Percentiles rank a stretch among this genome's conserved stretches.
Evolutionary conservation across 2,113 vertebrate species (phyloP).

Genomic region (Macquaria australasica): DNA sequence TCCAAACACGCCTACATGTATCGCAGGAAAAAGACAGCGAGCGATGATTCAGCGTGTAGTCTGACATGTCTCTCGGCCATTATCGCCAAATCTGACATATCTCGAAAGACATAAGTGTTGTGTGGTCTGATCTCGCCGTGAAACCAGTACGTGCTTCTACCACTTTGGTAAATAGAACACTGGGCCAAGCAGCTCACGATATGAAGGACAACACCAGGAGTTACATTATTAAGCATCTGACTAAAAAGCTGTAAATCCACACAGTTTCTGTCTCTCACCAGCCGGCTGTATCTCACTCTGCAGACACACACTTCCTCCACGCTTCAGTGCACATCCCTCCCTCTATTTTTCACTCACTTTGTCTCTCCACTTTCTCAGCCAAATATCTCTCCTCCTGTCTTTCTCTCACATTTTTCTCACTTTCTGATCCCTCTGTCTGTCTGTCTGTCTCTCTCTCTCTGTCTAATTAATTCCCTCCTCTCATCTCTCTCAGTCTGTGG

Average conservation of each 20-base stretch:
- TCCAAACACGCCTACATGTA: background rate
- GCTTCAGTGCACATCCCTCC: slow-evolving; percentile 14
- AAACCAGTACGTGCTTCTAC: background rate
- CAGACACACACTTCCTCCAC: slow-evolving; percentile 42
- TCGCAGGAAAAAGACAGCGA: background rate
- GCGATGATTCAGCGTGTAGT: background rate
- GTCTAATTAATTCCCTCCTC: slow-evolving; percentile 63
- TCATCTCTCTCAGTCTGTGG: slow-evolving; percentile 38
- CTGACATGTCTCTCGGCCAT: background rate
- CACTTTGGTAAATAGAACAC: background rate
- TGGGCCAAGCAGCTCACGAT: background rate
- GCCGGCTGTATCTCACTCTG: slow-evolving; percentile 49
- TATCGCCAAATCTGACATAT: background rate
- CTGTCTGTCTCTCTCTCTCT: background rate
- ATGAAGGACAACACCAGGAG: slow-evolving; percentile 24
- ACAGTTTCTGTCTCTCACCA: slow-evolving; percentile 4
- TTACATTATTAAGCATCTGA: background rate
- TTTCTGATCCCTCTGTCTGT: slow-evolving; percentile 21
- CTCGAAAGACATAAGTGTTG: background rate
- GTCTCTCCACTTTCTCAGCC: slow-evolving; percentile 12
- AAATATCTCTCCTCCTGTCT: slow-evolving; percentile 11
- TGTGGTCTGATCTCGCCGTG: too few relatives aligned
- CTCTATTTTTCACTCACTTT: slow-evolving; percentile 14
- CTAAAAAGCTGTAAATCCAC: slow-evolving; percentile 53
- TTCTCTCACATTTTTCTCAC: slow-evolving; percentile 8